phyloP scores from a whole-genome alignment of 2,113 vertebrate species.

The Engraulis encrasicolus region DNA sequence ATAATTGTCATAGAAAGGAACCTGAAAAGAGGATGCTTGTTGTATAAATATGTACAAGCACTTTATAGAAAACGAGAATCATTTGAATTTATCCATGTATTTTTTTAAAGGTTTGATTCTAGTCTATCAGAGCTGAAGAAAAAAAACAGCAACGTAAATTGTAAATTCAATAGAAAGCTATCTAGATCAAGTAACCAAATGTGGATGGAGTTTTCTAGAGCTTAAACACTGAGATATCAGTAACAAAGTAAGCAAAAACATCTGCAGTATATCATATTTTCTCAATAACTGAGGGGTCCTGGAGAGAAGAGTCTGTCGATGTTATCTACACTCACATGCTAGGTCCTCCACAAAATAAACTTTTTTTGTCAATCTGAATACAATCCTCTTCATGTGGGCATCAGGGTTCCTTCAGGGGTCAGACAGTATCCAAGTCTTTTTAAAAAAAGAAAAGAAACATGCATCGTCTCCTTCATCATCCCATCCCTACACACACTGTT shows the following conservation, averaged over 20 bases:
- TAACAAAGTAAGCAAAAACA: neutral
- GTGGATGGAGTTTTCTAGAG: neutral
- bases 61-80: neutral
- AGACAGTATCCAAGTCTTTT: conserved; percentile 29
- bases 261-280: neutral
- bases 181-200: neutral
- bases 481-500: neutral
- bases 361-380: conserved; percentile 25
- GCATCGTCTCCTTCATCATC: neutral
- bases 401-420: conserved; percentile 26
- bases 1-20: conserved; percentile 2
- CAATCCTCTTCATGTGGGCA: conserved; percentile 8
- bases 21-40: conserved; percentile 1
- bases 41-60: neutral
- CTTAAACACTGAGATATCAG: neutral
- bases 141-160: neutral
- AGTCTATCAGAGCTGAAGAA: neutral
- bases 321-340: neutral
- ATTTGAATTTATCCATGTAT: neutral
- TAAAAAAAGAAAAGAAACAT: conserved; percentile 19
- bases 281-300: neutral
- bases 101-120: neutral
- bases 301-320: neutral
- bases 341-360: neutral
- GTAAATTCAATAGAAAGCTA: neutral